A percentile compares a stretch with the other conserved stretches of the same genome.
phyloP scores from a whole-genome alignment of 1,140 invertebrate species.

The Drosophila melanica region DNA sequence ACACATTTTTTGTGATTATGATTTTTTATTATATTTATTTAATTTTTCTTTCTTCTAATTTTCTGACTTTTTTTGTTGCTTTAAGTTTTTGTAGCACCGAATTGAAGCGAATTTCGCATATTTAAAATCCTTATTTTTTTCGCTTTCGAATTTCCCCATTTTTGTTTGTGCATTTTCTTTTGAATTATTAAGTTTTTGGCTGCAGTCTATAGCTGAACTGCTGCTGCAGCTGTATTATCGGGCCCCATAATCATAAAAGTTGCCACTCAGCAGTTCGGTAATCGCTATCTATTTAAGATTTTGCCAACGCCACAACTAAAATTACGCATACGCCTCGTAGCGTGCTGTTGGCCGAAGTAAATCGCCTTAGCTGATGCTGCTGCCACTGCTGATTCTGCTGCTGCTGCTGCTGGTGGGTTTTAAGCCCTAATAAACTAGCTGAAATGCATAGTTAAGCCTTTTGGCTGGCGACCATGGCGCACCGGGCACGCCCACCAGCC shows the following conservation, averaged over 20 bases:
- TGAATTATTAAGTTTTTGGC: slow-evolving; percentile 15
- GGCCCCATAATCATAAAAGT: slow-evolving; percentile 50
- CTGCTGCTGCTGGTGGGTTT: slow-evolving; percentile 28
- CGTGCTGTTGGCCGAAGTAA: slow-evolving; percentile 38
- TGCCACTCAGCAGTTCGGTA: slow-evolving; percentile 61
- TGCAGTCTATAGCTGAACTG: neutral
- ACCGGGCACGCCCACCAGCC: slow-evolving; percentile 5
- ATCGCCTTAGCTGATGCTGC: slow-evolving; percentile 67
- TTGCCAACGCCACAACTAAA: slow-evolving; percentile 47
- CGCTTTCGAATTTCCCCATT: neutral
- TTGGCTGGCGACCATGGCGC: slow-evolving; percentile 24
- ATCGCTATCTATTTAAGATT: slow-evolving; percentile 57
- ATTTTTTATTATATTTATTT: neutral
- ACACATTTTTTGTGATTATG: neutral
- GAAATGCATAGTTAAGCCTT: slow-evolving; percentile 74
- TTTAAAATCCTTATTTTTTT: slow-evolving; percentile 9
- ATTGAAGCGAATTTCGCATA: slow-evolving; percentile 3
- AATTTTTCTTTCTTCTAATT: neutral
- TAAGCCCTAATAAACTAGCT: slow-evolving; percentile 77
- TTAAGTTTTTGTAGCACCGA: neutral
- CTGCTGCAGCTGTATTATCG: neutral
- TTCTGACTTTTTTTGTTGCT: neutral
- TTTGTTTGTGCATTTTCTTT: slow-evolving; percentile 12
- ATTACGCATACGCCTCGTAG: slow-evolving; percentile 72
- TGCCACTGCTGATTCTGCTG: slow-evolving; percentile 41